Conservation (phyloP, 1,140 invertebrate genomes). For the Plectrocnemia conspersa region DNA sequence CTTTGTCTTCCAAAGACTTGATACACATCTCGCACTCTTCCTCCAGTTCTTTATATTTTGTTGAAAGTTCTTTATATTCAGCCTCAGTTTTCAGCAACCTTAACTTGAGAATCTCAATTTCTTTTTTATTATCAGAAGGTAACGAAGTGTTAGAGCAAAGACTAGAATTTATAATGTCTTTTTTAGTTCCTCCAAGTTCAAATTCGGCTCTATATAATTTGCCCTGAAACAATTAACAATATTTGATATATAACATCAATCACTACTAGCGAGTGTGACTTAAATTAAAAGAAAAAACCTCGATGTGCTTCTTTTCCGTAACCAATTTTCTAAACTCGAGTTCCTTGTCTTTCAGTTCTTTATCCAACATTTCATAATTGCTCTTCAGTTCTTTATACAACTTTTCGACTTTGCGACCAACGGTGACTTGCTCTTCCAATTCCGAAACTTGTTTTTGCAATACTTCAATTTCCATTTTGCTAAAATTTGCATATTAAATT, state of each 20-base stretch:
- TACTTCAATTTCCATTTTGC: not conserved
- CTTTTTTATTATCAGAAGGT: not conserved
- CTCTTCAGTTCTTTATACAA: too few relatives aligned
- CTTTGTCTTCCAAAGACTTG: conserved; percentile 8
- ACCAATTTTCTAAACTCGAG: too few relatives aligned
- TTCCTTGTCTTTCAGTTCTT: too few relatives aligned
- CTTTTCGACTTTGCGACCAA: too few relatives aligned
- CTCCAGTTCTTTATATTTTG: conserved; percentile 37
- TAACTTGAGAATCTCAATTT: not conserved
- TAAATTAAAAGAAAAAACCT: not conserved
- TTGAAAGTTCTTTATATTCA: conserved; percentile 21
- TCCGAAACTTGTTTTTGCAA: too few relatives aligned
- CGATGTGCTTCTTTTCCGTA: not conserved
- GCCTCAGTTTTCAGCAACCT: conserved; percentile 8
- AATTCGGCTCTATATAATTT: not conserved
- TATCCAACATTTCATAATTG: too few relatives aligned
- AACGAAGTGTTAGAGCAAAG: too few relatives aligned
- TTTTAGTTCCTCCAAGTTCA: not conserved
- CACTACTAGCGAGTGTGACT: not conserved
- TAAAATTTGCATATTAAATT: not conserved
- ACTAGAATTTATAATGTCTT: not conserved
- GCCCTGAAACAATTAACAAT: not conserved
- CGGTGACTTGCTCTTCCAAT: too few relatives aligned
- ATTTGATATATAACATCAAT: not conserved
- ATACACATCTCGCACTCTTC: conserved; percentile 23